Evolutionary conservation across 1,140 invertebrate genomes (phyloP).

Genomic region (Diplogasteroides magnus): DNA sequence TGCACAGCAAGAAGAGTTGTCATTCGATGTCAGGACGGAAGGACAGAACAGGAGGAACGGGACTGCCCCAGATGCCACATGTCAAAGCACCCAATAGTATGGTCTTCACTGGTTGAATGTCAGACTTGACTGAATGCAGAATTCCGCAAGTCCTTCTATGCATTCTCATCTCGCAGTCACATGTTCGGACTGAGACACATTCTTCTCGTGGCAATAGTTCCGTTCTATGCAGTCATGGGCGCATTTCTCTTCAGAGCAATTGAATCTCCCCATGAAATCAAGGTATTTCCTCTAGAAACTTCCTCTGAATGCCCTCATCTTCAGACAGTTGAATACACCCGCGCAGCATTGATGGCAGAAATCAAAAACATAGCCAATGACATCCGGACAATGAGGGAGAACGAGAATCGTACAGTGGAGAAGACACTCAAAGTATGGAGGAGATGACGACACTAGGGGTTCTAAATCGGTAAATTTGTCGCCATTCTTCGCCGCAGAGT

Average conservation of each 20-base stretch:
- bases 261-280: slow-evolving; percentile 14
- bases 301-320: background rate
- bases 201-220: slow-evolving; percentile 8
- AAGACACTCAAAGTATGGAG: background rate
- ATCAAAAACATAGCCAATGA: background rate
- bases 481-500: too few species aligned
- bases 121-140: background rate
- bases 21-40: too few species aligned
- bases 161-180: slow-evolving; percentile 6
- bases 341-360: background rate
- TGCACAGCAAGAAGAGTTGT: too few species aligned
- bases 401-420: background rate
- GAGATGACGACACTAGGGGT: too few species aligned
- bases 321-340: background rate
- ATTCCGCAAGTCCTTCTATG: slow-evolving; percentile 14
- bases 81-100: background rate
- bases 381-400: background rate
- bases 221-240: slow-evolving; percentile 8
- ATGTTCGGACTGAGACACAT: slow-evolving; percentile 15
- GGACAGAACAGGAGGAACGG: background rate
- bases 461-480: too few species aligned
- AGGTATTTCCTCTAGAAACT: background rate
- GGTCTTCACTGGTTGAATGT: too few species aligned
- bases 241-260: slow-evolving; percentile 11
- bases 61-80: background rate